Conservation (phyloP, 2,797 vertebrate species). For the Aldrovandia affinis region DNA sequence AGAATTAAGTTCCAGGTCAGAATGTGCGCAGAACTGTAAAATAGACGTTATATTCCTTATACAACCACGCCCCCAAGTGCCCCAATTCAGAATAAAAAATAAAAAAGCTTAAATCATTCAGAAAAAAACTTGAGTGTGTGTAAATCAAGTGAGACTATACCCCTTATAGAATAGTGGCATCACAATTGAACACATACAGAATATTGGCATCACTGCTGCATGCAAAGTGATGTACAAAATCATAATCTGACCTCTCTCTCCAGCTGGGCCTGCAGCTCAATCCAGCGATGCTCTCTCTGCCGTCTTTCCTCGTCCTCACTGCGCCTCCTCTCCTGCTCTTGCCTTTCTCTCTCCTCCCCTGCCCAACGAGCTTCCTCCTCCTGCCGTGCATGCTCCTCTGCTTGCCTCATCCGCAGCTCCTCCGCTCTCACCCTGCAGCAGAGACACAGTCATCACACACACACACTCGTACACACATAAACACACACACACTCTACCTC, state of each 20-base stretch:
- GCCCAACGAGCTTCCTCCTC: slow-evolving; percentile 76
- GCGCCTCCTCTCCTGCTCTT: slow-evolving; percentile 77
- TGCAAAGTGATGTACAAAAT: neutral
- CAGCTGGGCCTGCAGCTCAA: slow-evolving; percentile 85
- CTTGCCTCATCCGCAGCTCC: slow-evolving; percentile 83
- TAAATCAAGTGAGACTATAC: too few species aligned
- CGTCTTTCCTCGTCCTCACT: slow-evolving; percentile 76
- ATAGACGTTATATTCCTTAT: too few species aligned
- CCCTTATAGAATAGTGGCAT: neutral
- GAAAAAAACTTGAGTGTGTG: too few species aligned
- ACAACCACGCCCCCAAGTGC: too few species aligned
- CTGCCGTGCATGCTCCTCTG: slow-evolving; percentile 76
- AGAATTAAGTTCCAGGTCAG: too few species aligned
- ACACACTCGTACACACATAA: slow-evolving; percentile 18
- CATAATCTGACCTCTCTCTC: slow-evolving; percentile 81
- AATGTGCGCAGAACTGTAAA: too few species aligned
- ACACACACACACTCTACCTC: neutral
- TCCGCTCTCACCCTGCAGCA: slow-evolving; percentile 80
- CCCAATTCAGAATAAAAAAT: too few species aligned
- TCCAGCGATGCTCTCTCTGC: slow-evolving; percentile 81
- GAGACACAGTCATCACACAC: neutral
- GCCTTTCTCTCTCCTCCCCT: slow-evolving; percentile 78
- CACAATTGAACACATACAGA: neutral
- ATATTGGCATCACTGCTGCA: slow-evolving; percentile 9
- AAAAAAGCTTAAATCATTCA: too few species aligned